Base-by-base conservation (phyloP, 2,888 invertebrate genomes). In the Stictocephala bisonia region DNA sequence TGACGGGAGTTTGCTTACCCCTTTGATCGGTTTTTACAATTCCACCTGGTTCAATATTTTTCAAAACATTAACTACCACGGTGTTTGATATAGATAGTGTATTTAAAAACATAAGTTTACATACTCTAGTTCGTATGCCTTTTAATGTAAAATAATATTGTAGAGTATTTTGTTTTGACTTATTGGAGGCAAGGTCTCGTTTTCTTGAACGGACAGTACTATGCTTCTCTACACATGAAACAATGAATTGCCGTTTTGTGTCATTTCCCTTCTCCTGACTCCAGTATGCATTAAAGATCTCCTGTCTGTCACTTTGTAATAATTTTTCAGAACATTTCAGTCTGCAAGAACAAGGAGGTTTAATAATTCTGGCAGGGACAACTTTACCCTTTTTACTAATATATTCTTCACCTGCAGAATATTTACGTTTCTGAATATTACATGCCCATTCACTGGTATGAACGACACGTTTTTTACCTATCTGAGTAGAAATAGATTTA, bases 301-400 rank as follows among this genome's bases (percentile, higher is more conserved):
- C 24, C 24, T 71, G 15, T 41, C 58, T 58, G 22, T 58, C 71
- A 18, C 18, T 41, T 58, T 71, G 44, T 27, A 60, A 40, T n/a
- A 71, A 24, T 20, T 29, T 41, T 71, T 44, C 44, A 20, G 41
- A 31, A 29, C 71, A 71, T 22, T 71, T 58, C 71, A 44, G 58
- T 71, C 48, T 71, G 48, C 71, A 58, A 31, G 56, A 41, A 51
- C 71, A 71, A 26, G 71, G 48, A 18, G 44, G 71, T 71, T 71
- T 71, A 40, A 71, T 71, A 27, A 15, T 41, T 60, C 29, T 71
- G 9, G 56, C 56, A 24, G 68, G 27, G 26, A 68, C 27, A 13
- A 41, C 13, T 24, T 71, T 58, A 27, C 58, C 58, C 9, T 40
- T 35, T 58, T 41, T 71, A 26, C 18, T 50, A 24, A 0, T 56